Evolutionary conservation across 2,888 invertebrate species (phyloP).

Genomic region (Ypsolopha sequella): DNA sequence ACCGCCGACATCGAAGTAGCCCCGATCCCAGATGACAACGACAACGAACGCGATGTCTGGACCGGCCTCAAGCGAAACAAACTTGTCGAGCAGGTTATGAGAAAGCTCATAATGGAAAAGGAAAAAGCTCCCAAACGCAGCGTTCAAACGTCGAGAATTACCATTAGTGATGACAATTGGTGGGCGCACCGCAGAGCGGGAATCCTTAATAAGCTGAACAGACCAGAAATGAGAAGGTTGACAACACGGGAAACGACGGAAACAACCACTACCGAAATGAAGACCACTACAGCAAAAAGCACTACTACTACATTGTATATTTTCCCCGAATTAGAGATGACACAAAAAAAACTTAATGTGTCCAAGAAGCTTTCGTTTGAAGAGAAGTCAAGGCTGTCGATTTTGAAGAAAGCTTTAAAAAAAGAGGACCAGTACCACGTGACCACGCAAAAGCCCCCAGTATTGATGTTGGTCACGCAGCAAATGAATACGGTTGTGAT

Average conservation of each 20-base stretch:
- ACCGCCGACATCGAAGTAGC: too few species aligned
- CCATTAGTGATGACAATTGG: too few species aligned
- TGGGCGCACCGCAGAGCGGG: too few species aligned
- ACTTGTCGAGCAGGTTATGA: too few species aligned
- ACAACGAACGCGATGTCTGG: too few species aligned
- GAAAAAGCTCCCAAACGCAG: too few species aligned
- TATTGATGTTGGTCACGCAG: conserved; percentile 41
- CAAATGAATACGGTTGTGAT: conserved; percentile 34
- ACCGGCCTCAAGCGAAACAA: too few species aligned
- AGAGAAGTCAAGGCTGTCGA: conserved; percentile 48
- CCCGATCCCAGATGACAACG: too few species aligned
- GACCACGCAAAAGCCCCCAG: conserved; percentile 38
- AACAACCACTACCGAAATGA: conserved; percentile 2
- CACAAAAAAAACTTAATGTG: not conserved
- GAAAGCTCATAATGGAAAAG: too few species aligned
- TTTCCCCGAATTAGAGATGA: not conserved
- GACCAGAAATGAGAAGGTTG: too few species aligned
- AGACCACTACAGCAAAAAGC: not conserved
- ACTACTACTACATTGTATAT: not conserved
- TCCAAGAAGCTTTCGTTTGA: conserved; percentile 30
- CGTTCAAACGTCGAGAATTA: too few species aligned
- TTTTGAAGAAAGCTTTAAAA: conserved; percentile 41
- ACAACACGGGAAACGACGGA: not conserved
- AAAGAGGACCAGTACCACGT: conserved; percentile 27
- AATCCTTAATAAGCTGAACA: too few species aligned